Base-by-base conservation (phyloP, 2,797 vertebrate species). In the Chelon labrosus region DNA sequence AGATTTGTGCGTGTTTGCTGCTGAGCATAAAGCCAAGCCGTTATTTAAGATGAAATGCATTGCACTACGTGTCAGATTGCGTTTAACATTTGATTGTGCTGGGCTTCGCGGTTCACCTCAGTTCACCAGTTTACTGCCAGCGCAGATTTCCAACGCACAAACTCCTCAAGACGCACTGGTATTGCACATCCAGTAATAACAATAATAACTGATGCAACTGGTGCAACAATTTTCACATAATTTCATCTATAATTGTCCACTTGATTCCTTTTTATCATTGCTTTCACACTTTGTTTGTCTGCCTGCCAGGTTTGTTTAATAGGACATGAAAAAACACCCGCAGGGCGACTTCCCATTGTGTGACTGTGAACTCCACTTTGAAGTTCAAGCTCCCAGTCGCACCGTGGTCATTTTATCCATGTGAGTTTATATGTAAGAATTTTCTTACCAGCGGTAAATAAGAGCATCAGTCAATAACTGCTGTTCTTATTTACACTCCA, bases 231-330 rank as follows among this genome's bases (percentile, higher is more conserved):
- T 80, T 85, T 64, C 55, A 59, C 14, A 66, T 44, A 16, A 71
- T 74, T 82, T 73, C 42, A 75, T 61, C 39, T 19, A 44, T 37
- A 70, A 42, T 60, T 49, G 50, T 60, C 53, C 38, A 41, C 63
- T 42, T 47, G 13, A 47, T 71, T 39, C 60, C 67, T 63, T 70
- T 41, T 71, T 31, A 62, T 71, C 22, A 20, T 57, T 57, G 19
- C 41, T 65, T 84, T 80, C 31, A 66, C 50, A 75, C 75, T 62
- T 77, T 64, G 13, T 72, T 74, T 72, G 69, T 16, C 47, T 37
- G 20, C 38, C 49, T 67, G 49, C 22, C 68, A 68, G 22, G 50
- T 60, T 74, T 71, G 62, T 75, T 61, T 53, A 57, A 14, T 20
- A 53, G 19, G 14, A 73, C n/a, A 59, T 17, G 31, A 17, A 59